Percentiles rank a stretch among this genome's conserved stretches.
phyloP scores from a whole-genome alignment of 2,797 vertebrate genomes.

The Clarias fuscus region DNA sequence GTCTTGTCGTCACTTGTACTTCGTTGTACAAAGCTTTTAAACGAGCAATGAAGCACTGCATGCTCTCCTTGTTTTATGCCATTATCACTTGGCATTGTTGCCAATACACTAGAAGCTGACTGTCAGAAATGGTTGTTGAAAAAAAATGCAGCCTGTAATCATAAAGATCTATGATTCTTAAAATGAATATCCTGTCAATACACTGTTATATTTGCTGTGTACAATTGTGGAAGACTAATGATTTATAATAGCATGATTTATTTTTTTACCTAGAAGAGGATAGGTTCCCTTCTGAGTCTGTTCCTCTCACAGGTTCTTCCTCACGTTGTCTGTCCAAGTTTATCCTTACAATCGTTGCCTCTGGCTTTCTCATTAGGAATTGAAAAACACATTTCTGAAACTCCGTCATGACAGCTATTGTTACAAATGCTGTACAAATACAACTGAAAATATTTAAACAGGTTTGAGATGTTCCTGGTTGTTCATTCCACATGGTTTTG shows the following conservation, averaged over 20 bases:
- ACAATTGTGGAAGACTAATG: background rate
- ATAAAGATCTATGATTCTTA: too few relatives aligned
- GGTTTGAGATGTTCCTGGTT: background rate
- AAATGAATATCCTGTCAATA: background rate
- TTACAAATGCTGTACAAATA: background rate
- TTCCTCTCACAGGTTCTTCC: background rate
- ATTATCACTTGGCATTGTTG: background rate
- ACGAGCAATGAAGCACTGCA: slow-evolving; percentile 9
- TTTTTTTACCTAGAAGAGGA: background rate
- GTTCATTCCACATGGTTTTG: slow-evolving; percentile 2
- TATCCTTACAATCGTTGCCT: background rate
- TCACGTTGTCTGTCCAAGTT: background rate
- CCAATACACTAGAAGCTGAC: background rate
- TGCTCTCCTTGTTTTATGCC: background rate
- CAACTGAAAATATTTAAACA: background rate
- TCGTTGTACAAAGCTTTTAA: background rate
- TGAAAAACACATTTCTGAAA: background rate
- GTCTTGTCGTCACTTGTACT: background rate
- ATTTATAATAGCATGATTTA: background rate
- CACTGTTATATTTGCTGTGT: background rate
- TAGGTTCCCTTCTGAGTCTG: background rate
- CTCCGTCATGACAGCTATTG: background rate
- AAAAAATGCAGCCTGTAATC: background rate
- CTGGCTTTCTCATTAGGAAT: background rate
- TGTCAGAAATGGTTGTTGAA: background rate